These are phyloP conservation scores for Bombus difficillimus DNA, from an alignment of 1,140 invertebrate species.

Conservation along the genomic window DNA sequence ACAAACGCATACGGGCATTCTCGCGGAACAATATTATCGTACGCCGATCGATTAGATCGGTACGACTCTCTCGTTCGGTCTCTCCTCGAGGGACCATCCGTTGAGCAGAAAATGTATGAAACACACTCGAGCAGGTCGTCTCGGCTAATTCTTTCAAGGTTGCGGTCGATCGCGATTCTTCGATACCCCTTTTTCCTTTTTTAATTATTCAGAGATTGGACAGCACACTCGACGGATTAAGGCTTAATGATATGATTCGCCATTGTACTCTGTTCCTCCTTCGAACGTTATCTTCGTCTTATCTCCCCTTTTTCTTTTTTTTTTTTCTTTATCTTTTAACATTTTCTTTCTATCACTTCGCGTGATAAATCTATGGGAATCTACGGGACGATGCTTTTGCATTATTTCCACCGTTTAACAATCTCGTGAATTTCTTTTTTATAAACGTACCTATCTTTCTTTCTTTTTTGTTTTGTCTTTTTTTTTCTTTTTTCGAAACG, in stretches of 20 bases:
- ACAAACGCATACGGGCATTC: slow-evolving; percentile 14
- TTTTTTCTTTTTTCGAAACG: not conserved
- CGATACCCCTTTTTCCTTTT: slow-evolving; percentile 42
- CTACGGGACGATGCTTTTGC: slow-evolving; percentile 6
- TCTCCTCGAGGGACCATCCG: slow-evolving; percentile 32
- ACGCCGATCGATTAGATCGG: not conserved
- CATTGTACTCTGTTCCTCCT: slow-evolving; percentile 60
- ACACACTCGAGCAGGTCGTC: slow-evolving; percentile 48
- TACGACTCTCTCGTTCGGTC: slow-evolving; percentile 19
- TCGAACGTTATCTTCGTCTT: slow-evolving; percentile 25
- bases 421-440: not conserved
- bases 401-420: not conserved
- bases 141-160: slow-evolving; percentile 43
- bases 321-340: not conserved
- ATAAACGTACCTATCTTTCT: not conserved
- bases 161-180: slow-evolving; percentile 47
- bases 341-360: not conserved
- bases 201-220: slow-evolving; percentile 49
- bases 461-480: not conserved
- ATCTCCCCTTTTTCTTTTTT: not conserved
- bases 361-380: not conserved
- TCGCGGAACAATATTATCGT: not conserved
- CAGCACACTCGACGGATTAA: slow-evolving; percentile 68
- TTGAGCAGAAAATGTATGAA: slow-evolving; percentile 57
- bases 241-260: slow-evolving; percentile 73